phyloP scores from a whole-genome alignment of 2,888 invertebrate species.

The Erynnis tages region DNA sequence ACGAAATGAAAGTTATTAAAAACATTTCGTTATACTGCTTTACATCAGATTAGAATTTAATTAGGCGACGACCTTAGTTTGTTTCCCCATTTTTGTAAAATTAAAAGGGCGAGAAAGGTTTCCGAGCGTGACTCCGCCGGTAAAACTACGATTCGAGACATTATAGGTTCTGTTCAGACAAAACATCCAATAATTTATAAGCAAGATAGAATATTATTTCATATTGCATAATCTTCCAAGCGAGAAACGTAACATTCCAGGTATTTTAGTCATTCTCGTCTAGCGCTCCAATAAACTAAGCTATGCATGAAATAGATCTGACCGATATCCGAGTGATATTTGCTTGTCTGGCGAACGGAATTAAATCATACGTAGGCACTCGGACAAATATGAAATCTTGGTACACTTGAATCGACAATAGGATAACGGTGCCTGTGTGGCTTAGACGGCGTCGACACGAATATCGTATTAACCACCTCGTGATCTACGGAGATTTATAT shows the following conservation, averaged over 20 bases:
- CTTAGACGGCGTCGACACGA: constrained; percentile 73
- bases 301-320: constrained; percentile 23
- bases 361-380: constrained; percentile 60
- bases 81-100: constrained; percentile 2
- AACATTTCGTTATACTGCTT: constrained; percentile 12
- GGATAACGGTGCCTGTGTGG: constrained; percentile 67
- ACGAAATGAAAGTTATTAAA: constrained; percentile 10
- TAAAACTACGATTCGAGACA: neutral
- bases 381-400: constrained; percentile 73
- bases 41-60: constrained; percentile 16
- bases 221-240: constrained; percentile 9
- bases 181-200: neutral
- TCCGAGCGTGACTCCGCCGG: constrained; percentile 13
- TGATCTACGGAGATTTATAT: constrained; percentile 77
- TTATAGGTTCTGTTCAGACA: neutral
- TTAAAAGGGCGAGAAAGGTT: constrained; percentile 15
- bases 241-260: constrained; percentile 17
- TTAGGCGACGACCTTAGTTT: constrained; percentile 11
- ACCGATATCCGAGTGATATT: constrained; percentile 34
- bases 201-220: constrained; percentile 2
- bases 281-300: constrained; percentile 16
- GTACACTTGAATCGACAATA: constrained; percentile 74
- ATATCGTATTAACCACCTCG: constrained; percentile 78
- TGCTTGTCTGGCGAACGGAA: constrained; percentile 39
- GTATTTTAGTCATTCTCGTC: constrained; percentile 25